These are phyloP conservation scores for Dromococcyx pavoninus DNA, from an alignment of 2,797 vertebrate species.

Conservation along the genomic window DNA sequence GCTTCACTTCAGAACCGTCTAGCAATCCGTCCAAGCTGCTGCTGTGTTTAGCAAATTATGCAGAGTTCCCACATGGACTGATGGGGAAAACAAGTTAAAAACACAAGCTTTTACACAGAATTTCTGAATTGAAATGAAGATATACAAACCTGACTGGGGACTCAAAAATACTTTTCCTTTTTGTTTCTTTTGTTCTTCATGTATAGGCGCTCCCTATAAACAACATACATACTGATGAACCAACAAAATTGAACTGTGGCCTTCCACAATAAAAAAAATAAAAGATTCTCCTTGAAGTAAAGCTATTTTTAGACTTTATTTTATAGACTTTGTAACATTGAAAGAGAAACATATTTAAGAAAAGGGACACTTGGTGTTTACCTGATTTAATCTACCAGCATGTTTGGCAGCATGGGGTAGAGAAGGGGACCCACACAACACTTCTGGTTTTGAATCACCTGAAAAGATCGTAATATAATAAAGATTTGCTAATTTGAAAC, in stretches of 20 bases:
- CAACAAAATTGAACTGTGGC: not conserved
- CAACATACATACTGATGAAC: not conserved
- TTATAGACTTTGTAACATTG: not conserved
- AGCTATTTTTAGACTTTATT: not conserved
- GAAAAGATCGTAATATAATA: not conserved
- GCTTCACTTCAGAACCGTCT: not conserved
- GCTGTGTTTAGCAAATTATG: not conserved
- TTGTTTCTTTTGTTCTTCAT: conserved; percentile 86
- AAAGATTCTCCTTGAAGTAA: not conserved
- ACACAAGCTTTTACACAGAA: not conserved
- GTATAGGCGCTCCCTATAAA: conserved; percentile 73
- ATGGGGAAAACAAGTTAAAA: not conserved
- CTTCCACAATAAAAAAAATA: not conserved
- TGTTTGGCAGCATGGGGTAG: conserved; percentile 64
- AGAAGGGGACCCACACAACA: conserved; percentile 55
- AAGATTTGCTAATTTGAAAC: not conserved
- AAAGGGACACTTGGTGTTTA: conserved; percentile 24
- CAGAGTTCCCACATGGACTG: not conserved
- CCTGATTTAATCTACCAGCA: conserved; percentile 71
- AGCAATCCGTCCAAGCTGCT: not conserved
- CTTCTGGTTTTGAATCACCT: conserved; percentile 71
- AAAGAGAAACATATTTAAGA: not conserved
- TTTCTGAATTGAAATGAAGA: not conserved
- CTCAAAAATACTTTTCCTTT: conserved; percentile 84
- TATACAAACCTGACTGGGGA: conserved; percentile 87